Percentiles rank a stretch among this genome's conserved stretches.
Evolutionary conservation across 2,113 vertebrate species (phyloP).

Genomic region (Campylomormyrus numenius): DNA sequence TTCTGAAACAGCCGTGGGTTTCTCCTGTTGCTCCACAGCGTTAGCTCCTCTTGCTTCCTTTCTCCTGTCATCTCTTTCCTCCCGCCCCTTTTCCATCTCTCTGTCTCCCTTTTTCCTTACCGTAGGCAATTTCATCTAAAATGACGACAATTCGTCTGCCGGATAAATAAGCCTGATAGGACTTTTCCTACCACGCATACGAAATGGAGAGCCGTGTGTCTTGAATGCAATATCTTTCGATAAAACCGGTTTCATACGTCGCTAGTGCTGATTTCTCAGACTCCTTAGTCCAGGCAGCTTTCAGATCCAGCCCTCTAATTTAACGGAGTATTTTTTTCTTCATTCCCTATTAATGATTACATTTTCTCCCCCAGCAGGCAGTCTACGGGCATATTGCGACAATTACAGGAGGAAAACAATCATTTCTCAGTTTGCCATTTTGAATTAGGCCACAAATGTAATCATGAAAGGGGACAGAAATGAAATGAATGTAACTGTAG

Average conservation of each 20-base stretch:
- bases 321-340: neutral
- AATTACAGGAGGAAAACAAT: constrained; percentile 16
- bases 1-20: neutral
- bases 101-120: neutral
- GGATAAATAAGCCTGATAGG: neutral
- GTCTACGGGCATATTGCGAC: constrained; percentile 6
- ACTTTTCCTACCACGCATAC: neutral
- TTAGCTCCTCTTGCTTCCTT: too few species aligned
- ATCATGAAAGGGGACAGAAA: neutral
- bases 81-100: neutral
- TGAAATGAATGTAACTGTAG: neutral
- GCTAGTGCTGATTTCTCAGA: neutral
- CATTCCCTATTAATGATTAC: neutral
- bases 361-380: constrained; percentile 18
- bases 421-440: constrained; percentile 18
- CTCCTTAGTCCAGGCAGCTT: constrained; percentile 6
- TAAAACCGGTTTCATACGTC: neutral
- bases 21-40: neutral
- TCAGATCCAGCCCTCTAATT: neutral
- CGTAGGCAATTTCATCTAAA: neutral
- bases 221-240: neutral
- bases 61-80: neutral
- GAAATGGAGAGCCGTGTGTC: neutral
- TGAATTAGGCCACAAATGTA: constrained; percentile 15
- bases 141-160: neutral